Conservation (phyloP, 2,888 invertebrate species). For the Polydrusus pterygomalis region DNA sequence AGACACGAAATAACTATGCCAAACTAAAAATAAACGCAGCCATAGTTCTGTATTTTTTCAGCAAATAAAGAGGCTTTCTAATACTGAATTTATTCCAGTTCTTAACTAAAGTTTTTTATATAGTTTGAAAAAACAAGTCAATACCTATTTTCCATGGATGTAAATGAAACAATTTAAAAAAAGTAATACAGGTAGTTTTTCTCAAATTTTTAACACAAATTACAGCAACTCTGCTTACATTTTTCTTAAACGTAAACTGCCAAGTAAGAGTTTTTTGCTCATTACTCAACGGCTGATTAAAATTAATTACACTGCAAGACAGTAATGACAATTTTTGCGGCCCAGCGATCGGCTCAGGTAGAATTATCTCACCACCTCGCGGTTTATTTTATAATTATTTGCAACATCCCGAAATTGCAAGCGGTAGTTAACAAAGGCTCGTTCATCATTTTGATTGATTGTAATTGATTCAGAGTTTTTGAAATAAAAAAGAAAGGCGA, state of each 20-base stretch:
- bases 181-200: too few species aligned
- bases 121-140: too few species aligned
- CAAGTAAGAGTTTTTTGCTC: not conserved
- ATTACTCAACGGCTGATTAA: not conserved
- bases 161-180: too few species aligned
- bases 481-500: not conserved
- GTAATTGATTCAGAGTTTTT: slow-evolving; percentile 10
- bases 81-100: too few species aligned
- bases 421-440: not conserved
- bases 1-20: too few species aligned
- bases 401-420: slow-evolving; percentile 9
- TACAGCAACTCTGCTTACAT: too few species aligned
- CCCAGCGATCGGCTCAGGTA: not conserved
- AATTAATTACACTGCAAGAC: slow-evolving; percentile 20
- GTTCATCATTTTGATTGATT: slow-evolving; percentile 33
- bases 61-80: too few species aligned
- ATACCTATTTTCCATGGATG: too few species aligned
- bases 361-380: slow-evolving; percentile 9
- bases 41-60: too few species aligned
- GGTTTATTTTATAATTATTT: slow-evolving; percentile 31
- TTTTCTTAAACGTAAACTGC: not conserved
- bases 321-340: slow-evolving; percentile 18
- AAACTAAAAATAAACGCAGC: too few species aligned
- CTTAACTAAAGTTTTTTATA: too few species aligned
- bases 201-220: too few species aligned